phyloP scores from a whole-genome alignment of 2,113 vertebrate genomes.

The Cynopterus brachyotis region DNA sequence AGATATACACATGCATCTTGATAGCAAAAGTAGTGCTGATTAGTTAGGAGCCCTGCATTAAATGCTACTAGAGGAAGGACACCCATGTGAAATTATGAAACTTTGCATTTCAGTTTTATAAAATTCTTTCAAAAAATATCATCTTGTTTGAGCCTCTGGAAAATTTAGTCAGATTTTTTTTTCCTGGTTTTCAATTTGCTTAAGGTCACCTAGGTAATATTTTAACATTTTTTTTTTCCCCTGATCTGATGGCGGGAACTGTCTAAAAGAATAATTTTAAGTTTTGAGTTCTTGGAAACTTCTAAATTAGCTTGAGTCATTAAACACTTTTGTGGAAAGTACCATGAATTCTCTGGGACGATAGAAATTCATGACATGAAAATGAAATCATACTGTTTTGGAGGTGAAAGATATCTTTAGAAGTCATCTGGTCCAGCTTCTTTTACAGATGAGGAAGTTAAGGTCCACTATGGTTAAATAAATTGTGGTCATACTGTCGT shows the following conservation, averaged over 20 bases:
- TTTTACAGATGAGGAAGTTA: slow-evolving; percentile 25
- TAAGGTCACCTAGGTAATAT: not conserved
- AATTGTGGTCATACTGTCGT: not conserved
- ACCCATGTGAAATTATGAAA: not conserved
- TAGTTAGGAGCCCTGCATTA: not conserved
- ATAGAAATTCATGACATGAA: not conserved
- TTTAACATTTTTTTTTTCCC: not conserved
- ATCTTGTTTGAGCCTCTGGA: not conserved
- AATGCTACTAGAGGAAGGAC: not conserved
- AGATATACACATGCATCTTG: not conserved
- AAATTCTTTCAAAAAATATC: not conserved
- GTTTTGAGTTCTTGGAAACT: not conserved
- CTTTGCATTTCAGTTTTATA: slow-evolving; percentile 3
- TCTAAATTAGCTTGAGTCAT: not conserved
- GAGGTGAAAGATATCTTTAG: not conserved
- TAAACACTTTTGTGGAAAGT: slow-evolving; percentile 48
- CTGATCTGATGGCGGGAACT: not conserved
- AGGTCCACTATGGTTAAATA: not conserved
- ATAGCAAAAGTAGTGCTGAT: not conserved
- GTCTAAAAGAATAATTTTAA: slow-evolving; percentile 12
- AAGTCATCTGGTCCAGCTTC: not conserved
- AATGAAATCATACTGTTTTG: not conserved
- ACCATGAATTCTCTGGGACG: slow-evolving; percentile 32
- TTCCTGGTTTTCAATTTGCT: not conserved
- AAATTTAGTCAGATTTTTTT: slow-evolving; percentile 1